phyloP scores from a whole-genome alignment of 2,888 invertebrate genomes.

The Drosophila kokeensis region DNA sequence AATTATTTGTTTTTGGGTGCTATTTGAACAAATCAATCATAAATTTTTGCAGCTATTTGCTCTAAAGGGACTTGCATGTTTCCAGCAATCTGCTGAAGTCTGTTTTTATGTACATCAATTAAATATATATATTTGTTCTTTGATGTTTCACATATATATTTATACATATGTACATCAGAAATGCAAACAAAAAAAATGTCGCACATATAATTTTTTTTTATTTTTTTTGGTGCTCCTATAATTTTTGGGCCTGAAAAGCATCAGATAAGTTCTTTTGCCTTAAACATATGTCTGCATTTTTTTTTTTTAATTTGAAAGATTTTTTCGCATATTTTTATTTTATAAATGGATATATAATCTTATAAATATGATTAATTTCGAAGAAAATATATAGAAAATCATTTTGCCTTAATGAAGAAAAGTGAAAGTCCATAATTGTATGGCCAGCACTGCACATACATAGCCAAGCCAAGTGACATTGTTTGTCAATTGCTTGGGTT shows the following conservation, averaged over 20 bases:
- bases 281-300: neutral
- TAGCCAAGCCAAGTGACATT: neutral
- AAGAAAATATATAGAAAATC: neutral
- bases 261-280: no score
- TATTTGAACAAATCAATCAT: neutral
- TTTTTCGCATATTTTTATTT: neutral
- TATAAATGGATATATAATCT: neutral
- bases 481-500: constrained; percentile 11
- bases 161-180: neutral
- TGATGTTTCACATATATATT: neutral
- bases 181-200: neutral
- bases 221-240: neutral
- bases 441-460: neutral
- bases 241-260: neutral
- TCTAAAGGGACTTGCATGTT: neutral
- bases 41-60: neutral
- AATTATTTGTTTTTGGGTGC: neutral
- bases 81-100: neutral
- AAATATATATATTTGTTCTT: neutral
- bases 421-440: neutral
- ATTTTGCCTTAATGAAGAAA: neutral
- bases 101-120: neutral
- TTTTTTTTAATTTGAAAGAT: neutral
- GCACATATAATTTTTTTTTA: neutral
- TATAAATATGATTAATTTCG: neutral